Conservation (phyloP, 1,140 invertebrate species). For the Paraescarpia echinospica region DNA sequence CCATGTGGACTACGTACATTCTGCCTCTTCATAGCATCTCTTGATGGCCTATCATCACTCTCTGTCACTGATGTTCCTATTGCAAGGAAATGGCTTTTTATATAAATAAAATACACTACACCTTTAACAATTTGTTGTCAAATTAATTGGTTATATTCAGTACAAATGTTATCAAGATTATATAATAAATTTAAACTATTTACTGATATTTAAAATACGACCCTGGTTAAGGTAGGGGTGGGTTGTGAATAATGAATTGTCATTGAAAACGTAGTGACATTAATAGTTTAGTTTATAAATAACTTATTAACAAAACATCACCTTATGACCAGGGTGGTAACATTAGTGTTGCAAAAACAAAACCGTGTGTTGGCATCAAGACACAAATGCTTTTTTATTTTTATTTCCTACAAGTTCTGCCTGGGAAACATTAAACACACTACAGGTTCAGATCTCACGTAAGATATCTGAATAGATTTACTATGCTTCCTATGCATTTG, state of each 20-base stretch:
- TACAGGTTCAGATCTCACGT: too few species aligned
- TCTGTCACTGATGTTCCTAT: background rate
- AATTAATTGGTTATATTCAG: background rate
- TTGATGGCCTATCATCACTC: background rate
- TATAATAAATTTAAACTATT: background rate
- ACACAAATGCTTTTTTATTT: too few species aligned
- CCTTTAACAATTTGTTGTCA: background rate
- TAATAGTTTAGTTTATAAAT: too few species aligned
- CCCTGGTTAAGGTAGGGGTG: background rate
- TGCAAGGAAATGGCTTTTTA: background rate
- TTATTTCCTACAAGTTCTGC: too few species aligned
- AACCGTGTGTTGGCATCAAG: too few species aligned
- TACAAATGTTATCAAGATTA: background rate
- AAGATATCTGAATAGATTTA: too few species aligned
- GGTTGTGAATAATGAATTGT: background rate
- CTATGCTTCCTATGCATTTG: too few species aligned
- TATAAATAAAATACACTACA: background rate
- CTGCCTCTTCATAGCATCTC: background rate
- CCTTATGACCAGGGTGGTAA: background rate
- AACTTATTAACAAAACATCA: background rate
- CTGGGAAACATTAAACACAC: too few species aligned
- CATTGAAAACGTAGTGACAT: too few species aligned
- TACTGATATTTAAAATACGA: background rate
- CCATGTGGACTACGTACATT: background rate
- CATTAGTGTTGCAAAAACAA: too few species aligned